Conservation (phyloP, 2,888 invertebrate species). For the Pyrrhosoma nymphula region DNA sequence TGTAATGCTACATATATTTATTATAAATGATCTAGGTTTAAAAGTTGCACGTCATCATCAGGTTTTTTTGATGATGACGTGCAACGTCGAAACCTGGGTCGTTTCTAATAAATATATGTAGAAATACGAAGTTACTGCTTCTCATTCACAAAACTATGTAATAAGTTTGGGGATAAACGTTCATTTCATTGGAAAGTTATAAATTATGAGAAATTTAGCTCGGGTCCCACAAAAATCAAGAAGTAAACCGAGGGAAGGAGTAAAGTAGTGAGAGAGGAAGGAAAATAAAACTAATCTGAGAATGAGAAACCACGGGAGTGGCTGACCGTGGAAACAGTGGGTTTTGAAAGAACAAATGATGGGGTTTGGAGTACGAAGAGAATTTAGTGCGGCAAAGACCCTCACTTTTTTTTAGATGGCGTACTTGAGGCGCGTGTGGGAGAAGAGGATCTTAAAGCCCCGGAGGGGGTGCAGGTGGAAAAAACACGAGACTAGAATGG, state of each 20-base stretch:
- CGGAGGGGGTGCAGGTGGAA: not conserved
- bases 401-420: not conserved
- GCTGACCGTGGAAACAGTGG: not conserved
- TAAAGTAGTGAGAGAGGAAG: not conserved
- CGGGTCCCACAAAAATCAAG: not conserved
- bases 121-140: too few relatives aligned
- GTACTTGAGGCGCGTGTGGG: not conserved
- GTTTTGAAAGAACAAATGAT: constrained; percentile 26
- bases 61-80: too few relatives aligned
- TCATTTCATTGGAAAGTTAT: too few relatives aligned
- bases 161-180: too few relatives aligned
- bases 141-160: too few relatives aligned
- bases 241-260: not conserved
- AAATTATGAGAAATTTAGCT: too few relatives aligned
- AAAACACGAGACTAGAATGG: not conserved
- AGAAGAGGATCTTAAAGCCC: not conserved
- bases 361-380: not conserved
- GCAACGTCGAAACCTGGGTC: too few relatives aligned
- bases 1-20: too few relatives aligned
- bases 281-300: not conserved
- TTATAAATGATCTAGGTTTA: too few relatives aligned
- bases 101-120: too few relatives aligned
- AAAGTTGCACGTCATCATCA: too few relatives aligned
- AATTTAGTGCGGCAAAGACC: constrained; percentile 25
- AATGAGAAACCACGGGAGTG: not conserved